Evolutionary conservation across 2,888 invertebrate species (phyloP).

Genomic region (Hydriomena furcata): DNA sequence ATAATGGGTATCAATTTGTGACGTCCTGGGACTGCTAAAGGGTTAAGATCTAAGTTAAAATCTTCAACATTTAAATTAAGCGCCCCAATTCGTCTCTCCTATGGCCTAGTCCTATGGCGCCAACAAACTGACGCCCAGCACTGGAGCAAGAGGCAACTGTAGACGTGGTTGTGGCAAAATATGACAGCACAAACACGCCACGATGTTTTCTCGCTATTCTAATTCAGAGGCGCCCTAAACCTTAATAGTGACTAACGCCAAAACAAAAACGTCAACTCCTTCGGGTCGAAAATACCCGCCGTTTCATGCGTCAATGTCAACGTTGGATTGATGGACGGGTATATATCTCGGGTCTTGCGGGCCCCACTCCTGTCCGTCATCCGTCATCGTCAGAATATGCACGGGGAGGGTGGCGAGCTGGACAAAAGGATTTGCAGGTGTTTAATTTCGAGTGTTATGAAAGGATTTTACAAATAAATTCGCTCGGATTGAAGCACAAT

Average conservation of each 20-base stretch:
- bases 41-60: constrained; percentile 1
- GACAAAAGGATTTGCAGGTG: constrained; percentile 25
- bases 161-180: too few species aligned
- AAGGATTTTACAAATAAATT: too few species aligned
- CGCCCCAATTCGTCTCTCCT: background rate
- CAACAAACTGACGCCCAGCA: too few species aligned
- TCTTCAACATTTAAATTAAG: background rate
- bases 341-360: constrained; percentile 28
- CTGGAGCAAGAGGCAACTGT: too few species aligned
- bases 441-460: constrained; percentile 4
- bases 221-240: constrained; percentile 5
- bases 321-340: constrained; percentile 58
- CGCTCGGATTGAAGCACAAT: too few species aligned
- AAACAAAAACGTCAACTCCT: constrained; percentile 30
- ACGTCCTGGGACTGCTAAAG: background rate
- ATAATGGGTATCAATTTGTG: too few species aligned
- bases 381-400: constrained; percentile 25
- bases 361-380: constrained; percentile 21
- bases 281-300: constrained; percentile 44
- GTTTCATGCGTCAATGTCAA: constrained; percentile 63
- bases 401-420: background rate
- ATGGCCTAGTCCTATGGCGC: too few species aligned
- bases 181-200: too few species aligned
- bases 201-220: too few species aligned
- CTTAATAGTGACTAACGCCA: constrained; percentile 17